Evolutionary conservation across 2,113 vertebrate genomes (phyloP).

Genomic region (Urocitellus parryii): DNA sequence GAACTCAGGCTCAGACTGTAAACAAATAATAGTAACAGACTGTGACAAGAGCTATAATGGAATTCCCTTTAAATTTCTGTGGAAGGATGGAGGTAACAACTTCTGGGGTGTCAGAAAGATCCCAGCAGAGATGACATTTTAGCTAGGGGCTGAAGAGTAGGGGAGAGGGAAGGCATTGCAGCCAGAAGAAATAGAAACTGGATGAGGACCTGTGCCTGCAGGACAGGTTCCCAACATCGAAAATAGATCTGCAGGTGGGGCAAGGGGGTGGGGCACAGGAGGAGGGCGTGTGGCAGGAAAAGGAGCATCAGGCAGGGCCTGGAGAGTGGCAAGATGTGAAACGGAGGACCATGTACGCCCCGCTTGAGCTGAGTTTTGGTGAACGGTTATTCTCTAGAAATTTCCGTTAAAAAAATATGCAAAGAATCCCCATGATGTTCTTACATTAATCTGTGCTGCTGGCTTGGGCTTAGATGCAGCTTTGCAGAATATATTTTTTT

Average conservation of each 20-base stretch:
- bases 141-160: constrained; percentile 6
- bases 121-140: not conserved
- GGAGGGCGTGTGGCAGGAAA: rapidly evolving
- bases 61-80: not conserved
- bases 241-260: not conserved
- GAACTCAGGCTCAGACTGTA: not conserved
- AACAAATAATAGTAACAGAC: not conserved
- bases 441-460: constrained; percentile 72
- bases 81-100: not conserved
- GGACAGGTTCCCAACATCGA: not conserved
- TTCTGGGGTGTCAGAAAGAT: not conserved
- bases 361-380: not conserved
- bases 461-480: constrained; percentile 70
- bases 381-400: constrained; percentile 60
- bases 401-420: constrained; percentile 69
- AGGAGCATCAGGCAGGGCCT: not conserved
- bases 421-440: constrained; percentile 76
- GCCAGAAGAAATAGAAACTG: not conserved
- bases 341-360: not conserved
- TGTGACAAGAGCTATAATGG: not conserved
- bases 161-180: not conserved
- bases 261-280: rapidly evolving
- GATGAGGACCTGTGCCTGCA: not conserved
- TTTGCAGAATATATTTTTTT: constrained; percentile 77
- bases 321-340: not conserved